Conservation (phyloP, 2,113 vertebrate genomes). For the Oreotrochilus melanogaster region DNA sequence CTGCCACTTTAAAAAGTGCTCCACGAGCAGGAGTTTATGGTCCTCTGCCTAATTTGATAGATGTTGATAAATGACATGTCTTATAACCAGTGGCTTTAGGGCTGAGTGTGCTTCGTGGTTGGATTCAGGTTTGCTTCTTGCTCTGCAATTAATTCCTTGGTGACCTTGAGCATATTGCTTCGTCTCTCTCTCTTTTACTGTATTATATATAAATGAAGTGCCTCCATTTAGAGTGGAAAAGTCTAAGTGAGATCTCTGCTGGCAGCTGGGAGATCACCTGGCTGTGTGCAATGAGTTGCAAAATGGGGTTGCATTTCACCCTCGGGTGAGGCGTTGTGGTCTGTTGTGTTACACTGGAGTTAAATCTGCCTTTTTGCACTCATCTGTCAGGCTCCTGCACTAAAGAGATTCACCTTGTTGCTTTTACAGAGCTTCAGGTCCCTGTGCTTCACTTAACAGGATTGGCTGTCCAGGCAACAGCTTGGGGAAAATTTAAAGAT, state of each 20-base stretch:
- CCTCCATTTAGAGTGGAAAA: background rate
- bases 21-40: background rate
- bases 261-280: conserved; percentile 28
- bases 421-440: conserved; percentile 56
- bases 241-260: background rate
- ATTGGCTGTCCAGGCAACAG: conserved; percentile 49
- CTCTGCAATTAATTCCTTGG: conserved; percentile 43
- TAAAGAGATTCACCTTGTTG: conserved; percentile 62
- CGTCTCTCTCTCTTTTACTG: background rate
- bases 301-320: background rate
- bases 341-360: conserved; percentile 6
- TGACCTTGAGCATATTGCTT: conserved; percentile 35
- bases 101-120: background rate
- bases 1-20: conserved; percentile 13
- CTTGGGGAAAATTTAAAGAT: conserved; percentile 25
- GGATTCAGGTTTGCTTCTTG: background rate
- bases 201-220: background rate
- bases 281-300: background rate
- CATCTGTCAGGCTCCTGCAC: conserved; percentile 32
- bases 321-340: background rate
- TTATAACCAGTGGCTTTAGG: conserved; percentile 16
- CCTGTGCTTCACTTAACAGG: conserved; percentile 42
- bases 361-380: conserved; percentile 37
- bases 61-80: conserved; percentile 10
- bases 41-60: conserved; percentile 42